Percentiles rank a stretch among this genome's conserved stretches.
Evolutionary conservation across 2,797 vertebrate genomes (phyloP).

Genomic region (Aplochiton taeniatus): DNA sequence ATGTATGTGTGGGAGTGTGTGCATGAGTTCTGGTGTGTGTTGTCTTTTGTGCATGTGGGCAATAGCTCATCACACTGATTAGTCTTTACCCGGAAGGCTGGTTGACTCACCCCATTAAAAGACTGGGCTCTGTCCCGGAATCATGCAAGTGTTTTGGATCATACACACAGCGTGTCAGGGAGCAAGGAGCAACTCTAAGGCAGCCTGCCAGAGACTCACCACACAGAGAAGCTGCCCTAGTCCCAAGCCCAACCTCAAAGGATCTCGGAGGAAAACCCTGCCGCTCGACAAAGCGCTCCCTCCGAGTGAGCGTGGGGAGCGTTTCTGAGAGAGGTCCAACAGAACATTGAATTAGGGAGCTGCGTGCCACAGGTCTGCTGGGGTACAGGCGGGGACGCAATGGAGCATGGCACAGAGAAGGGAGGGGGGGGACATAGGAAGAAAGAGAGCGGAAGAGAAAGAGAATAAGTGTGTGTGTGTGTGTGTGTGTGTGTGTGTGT

Average conservation of each 20-base stretch:
- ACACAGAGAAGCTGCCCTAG: no score
- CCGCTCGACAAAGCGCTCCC: conserved; percentile 38
- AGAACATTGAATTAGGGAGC: conserved; percentile 55
- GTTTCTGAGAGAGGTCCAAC: conserved; percentile 40
- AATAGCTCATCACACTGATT: conserved; percentile 51
- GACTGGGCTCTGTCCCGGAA: conserved; percentile 16
- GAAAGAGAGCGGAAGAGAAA: background rate
- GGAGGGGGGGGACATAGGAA: background rate
- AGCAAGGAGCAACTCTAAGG: background rate
- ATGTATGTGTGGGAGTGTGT: conserved; percentile 11
- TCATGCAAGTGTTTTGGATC: conserved; percentile 13
- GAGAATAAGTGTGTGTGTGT: background rate
- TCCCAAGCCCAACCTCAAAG: background rate
- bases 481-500: background rate
- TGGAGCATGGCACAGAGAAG: conserved; percentile 14
- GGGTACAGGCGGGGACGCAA: background rate
- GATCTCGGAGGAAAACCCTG: conserved; percentile 12
- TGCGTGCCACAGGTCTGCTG: conserved; percentile 7
- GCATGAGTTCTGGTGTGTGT: background rate
- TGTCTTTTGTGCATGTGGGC: conserved; percentile 27
- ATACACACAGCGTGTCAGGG: background rate
- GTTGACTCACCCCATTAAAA: conserved; percentile 44
- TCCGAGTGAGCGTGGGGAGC: conserved; percentile 25
- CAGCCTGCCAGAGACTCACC: background rate
- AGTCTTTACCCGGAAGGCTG: conserved; percentile 31